A percentile compares a stretch with the other conserved stretches of the same genome.
These are phyloP conservation scores for Tachysurus vachellii DNA, from an alignment of 2,113 vertebrate genomes.

Conservation along the genomic window DNA sequence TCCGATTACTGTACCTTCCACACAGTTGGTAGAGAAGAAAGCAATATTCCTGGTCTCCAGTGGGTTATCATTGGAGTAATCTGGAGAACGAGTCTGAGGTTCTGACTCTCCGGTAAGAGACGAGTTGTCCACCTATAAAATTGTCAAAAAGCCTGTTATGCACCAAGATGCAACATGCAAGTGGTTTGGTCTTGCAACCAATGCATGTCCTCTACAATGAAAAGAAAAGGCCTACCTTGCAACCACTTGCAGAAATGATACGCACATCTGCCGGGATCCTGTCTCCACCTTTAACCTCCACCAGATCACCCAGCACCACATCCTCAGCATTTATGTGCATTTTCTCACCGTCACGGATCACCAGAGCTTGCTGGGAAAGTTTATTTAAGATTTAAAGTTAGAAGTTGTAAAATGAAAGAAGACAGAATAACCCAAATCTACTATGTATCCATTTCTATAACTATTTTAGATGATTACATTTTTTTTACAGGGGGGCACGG, in stretches of 20 bases:
- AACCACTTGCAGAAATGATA: conserved; percentile 77
- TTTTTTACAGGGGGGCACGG: too few species aligned
- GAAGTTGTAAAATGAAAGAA: neutral
- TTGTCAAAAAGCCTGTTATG: neutral
- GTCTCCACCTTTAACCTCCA: conserved; percentile 81
- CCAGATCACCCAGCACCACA: conserved; percentile 76
- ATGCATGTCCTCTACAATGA: too few species aligned
- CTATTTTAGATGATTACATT: neutral
- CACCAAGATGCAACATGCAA: neutral
- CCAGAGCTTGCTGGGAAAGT: conserved; percentile 74
- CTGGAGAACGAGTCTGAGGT: conserved; percentile 77
- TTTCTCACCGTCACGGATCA: conserved; percentile 79
- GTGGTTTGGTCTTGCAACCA: neutral
- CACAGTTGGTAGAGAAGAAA: conserved; percentile 80
- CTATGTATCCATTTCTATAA: neutral
- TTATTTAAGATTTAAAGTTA: neutral
- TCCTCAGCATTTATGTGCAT: conserved; percentile 77
- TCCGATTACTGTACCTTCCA: conserved; percentile 62
- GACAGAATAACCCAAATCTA: neutral
- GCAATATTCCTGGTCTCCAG: conserved; percentile 76
- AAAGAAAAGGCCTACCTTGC: conserved; percentile 67
- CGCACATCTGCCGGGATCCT: conserved; percentile 78
- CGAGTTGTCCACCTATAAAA: conserved; percentile 74
- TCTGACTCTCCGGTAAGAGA: conserved; percentile 78
- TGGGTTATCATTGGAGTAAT: conserved; percentile 77